Conservation (phyloP, 2,113 vertebrate species). For the Progne subis region DNA sequence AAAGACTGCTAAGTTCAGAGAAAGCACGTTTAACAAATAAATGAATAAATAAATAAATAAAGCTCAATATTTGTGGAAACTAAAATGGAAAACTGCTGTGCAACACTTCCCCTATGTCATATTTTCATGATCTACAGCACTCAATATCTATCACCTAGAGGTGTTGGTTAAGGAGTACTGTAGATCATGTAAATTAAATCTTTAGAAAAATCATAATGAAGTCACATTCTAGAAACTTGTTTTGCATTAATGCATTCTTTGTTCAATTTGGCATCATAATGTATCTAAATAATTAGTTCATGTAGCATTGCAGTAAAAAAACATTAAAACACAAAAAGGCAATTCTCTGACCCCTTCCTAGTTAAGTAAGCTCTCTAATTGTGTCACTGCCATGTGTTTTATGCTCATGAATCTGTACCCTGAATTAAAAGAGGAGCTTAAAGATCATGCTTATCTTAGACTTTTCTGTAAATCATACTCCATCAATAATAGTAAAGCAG, state of each 20-base stretch:
- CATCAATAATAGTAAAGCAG: not conserved
- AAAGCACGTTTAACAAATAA: not conserved
- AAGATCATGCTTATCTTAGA: not conserved
- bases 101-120: not conserved
- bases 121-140: not conserved
- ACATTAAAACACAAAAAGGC: not conserved
- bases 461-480: not conserved
- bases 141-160: not conserved
- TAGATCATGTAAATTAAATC: not conserved
- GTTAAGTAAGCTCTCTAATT: not conserved
- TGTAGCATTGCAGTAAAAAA: not conserved
- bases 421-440: not conserved
- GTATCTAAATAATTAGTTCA: not conserved
- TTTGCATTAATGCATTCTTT: not conserved
- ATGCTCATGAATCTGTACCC: not conserved
- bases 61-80: not conserved
- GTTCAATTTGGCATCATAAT: not conserved
- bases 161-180: not conserved
- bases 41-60: not conserved
- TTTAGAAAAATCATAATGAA: constrained; percentile 8
- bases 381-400: not conserved
- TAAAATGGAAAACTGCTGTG: not conserved
- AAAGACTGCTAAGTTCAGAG: not conserved
- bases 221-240: not conserved
- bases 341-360: not conserved